Conservation (phyloP, 2,797 vertebrate species). For the Pantherophis alleghaniensis region DNA sequence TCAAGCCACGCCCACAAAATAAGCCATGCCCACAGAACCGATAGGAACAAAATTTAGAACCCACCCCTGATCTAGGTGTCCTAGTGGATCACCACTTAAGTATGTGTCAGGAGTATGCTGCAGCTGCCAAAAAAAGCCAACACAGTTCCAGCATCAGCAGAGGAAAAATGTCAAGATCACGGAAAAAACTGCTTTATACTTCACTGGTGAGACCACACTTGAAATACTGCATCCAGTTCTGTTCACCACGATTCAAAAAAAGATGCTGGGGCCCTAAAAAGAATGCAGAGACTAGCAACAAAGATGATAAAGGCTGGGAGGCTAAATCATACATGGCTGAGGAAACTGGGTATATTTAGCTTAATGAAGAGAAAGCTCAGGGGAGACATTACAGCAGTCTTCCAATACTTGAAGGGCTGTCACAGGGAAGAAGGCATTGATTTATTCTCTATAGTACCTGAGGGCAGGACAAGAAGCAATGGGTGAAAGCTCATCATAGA, state of each 20-base stretch:
- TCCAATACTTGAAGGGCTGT: neutral
- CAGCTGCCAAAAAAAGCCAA: neutral
- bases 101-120: neutral
- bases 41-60: no score
- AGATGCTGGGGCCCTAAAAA: neutral
- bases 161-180: neutral
- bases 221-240: neutral
- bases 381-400: neutral
- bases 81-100: neutral
- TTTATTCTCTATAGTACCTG: neutral
- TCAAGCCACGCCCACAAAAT: no score
- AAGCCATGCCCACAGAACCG: no score
- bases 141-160: neutral
- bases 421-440: neutral
- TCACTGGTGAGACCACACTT: neutral
- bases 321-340: neutral
- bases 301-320: neutral
- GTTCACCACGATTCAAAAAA: neutral
- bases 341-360: neutral
- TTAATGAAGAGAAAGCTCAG: neutral
- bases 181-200: neutral
- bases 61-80: neutral
- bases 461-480: neutral
- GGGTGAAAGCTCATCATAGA: neutral
- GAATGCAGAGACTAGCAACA: neutral